A percentile compares a stretch with the other conserved stretches of the same genome.
Conservation (phyloP, 2,888 invertebrate genomes). For the Calameuta filiformis region DNA sequence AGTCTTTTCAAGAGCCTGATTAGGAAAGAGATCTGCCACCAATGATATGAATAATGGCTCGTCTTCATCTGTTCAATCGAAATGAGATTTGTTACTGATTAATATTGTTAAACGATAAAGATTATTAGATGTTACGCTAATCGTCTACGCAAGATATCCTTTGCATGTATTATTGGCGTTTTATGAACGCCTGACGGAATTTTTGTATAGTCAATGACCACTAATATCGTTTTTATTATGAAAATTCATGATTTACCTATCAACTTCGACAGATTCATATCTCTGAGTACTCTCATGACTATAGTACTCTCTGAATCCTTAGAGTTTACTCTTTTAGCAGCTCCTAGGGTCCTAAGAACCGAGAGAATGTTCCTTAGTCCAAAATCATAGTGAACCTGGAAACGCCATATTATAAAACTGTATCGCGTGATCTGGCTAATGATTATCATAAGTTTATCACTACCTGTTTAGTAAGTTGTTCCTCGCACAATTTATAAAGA, state of each 20-base stretch:
- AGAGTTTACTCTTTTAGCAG: slow-evolving; percentile 89
- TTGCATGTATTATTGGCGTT: not conserved
- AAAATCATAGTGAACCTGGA: slow-evolving; percentile 95
- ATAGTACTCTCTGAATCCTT: slow-evolving; percentile 95
- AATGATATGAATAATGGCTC: slow-evolving; percentile 97
- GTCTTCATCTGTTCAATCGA: slow-evolving; percentile 80
- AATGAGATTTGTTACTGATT: not conserved
- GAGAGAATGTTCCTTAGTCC: slow-evolving; percentile 95
- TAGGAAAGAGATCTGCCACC: slow-evolving; percentile 95
- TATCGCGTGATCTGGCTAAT: not conserved
- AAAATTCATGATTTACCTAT: slow-evolving; percentile 68
- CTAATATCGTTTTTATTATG: not conserved
- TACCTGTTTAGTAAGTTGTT: slow-evolving; percentile 95
- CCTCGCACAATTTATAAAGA: slow-evolving; percentile 95
- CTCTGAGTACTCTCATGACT: slow-evolving; percentile 95
- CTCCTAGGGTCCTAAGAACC: slow-evolving; percentile 91
- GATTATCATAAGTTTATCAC: slow-evolving; percentile 7
- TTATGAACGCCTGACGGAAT: not conserved
- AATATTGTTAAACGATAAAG: not conserved
- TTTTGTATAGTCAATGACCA: not conserved
- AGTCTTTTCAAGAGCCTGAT: slow-evolving; percentile 93
- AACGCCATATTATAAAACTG: slow-evolving; percentile 5
- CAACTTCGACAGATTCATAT: slow-evolving; percentile 97
- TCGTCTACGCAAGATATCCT: not conserved
- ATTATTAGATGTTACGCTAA: not conserved